Evolutionary conservation across 1,140 invertebrate species (phyloP).

Genomic region (Drosophila sproati): DNA sequence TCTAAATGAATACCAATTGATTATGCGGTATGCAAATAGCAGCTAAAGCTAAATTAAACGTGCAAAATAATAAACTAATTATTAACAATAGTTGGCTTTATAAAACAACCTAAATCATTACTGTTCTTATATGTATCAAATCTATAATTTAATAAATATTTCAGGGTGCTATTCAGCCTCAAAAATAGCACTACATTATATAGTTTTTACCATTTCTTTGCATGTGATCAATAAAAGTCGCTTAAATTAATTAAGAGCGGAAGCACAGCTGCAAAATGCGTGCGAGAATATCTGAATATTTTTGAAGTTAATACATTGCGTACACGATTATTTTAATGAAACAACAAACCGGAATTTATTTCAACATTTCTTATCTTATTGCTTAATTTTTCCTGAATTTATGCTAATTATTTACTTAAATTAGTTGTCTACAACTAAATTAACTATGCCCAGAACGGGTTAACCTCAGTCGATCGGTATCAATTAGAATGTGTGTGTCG

Average conservation of each 20-base stretch:
- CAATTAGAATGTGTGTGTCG: conserved; percentile 28
- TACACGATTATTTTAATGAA: conserved; percentile 59
- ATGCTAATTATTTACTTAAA: conserved; percentile 59
- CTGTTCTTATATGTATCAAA: no score
- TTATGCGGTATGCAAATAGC: neutral
- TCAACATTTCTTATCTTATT: conserved; percentile 54
- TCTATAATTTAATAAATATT: no score
- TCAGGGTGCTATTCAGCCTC: no score
- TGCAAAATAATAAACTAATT: no score
- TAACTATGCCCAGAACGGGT: conserved; percentile 71
- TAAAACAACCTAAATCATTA: no score
- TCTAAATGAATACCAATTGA: neutral
- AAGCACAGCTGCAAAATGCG: conserved; percentile 22
- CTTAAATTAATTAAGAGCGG: conserved; percentile 76
- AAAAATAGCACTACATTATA: no score
- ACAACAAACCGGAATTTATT: conserved; percentile 68
- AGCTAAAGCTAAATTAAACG: no score
- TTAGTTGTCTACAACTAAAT: conserved; percentile 43
- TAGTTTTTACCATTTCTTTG: neutral
- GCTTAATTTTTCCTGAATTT: conserved; percentile 42
- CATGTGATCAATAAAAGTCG: conserved; percentile 76
- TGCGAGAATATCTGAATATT: conserved; percentile 41
- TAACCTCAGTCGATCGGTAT: conserved; percentile 33
- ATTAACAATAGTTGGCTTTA: no score
- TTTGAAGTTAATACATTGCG: conserved; percentile 18